Evolutionary conservation across 2,888 invertebrate species (phyloP).

Genomic region (Andrena hattorfiana): DNA sequence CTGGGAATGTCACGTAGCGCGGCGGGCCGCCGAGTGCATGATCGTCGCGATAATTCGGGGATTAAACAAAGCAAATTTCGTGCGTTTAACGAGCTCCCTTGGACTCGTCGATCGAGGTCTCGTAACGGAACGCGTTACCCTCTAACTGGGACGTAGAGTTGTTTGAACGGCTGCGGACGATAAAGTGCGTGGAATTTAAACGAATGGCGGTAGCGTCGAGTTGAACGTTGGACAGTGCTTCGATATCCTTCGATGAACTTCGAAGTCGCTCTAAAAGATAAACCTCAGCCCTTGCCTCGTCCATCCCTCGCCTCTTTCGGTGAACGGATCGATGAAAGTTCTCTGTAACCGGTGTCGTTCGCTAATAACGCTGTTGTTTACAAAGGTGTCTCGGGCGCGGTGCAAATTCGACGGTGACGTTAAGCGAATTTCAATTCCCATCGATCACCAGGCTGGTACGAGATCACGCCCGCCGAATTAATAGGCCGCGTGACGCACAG

Average conservation of each 20-base stretch:
- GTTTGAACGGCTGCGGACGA: neutral
- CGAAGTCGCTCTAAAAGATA: neutral
- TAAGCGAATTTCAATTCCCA: constrained; percentile 39
- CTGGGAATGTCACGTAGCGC: constrained; percentile 19
- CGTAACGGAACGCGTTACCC: neutral
- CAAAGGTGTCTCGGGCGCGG: neutral
- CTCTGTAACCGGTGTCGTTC: neutral
- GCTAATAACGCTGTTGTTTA: neutral
- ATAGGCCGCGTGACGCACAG: constrained; percentile 9
- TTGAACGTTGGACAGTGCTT: neutral
- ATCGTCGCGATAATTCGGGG: neutral
- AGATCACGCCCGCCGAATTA: constrained; percentile 18
- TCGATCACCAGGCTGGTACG: neutral
- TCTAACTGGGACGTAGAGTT: too few species aligned
- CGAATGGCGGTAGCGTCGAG: neutral
- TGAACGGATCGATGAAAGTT: neutral
- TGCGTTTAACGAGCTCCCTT: neutral
- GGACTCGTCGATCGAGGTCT: neutral
- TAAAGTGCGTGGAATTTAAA: neutral
- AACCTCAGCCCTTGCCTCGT: neutral
- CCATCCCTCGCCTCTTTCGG: neutral
- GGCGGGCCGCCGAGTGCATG: neutral
- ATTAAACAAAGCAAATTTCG: neutral
- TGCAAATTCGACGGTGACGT: neutral
- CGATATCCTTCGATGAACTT: neutral